Evolutionary conservation across 2,888 invertebrate species (phyloP), one percentile per base, ranked within the genome.

Genomic region (Auanema sp.): DNA sequence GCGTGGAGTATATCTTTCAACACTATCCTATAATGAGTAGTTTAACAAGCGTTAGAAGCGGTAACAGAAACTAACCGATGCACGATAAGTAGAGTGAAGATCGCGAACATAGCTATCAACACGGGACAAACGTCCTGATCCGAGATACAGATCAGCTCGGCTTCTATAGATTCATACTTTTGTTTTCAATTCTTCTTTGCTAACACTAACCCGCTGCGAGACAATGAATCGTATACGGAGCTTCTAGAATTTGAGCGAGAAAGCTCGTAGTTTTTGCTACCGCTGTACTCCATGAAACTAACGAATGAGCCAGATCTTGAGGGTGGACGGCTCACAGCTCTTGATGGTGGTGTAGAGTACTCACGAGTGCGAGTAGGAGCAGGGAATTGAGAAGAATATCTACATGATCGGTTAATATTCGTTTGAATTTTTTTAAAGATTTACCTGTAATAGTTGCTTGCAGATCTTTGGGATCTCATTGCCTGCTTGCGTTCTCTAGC

Each of bases 401-500:
- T 74, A n/a, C n/a, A n/a, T n/a, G n/a, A 43, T 43, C 14, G n/a
- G 14, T n/a, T 43, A 43, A 14, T 16, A 51, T 18, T 2, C 12
- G 14, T 51, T n/a, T n/a, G n/a, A n/a, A n/a, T n/a, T n/a, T n/a
- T n/a, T n/a, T n/a, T n/a, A n/a, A n/a, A n/a, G 21, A 61, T 52
- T 24, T 50, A 77, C 72, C 72, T 69, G 66, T 72, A 73, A 70
- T 81, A 83, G 69, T 82, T 79, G 50, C 76, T 75, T 33, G 82
- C 74, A 0, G 79, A 78, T 50, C 82, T 67, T 60, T 78, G 80
- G 8, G 77, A 75, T 54, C 81, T 75, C 73, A 83, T 68, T 21
- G 82, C 82, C 53, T 75, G 75, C 24, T 73, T 72, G 55, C 83
- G 81, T 76, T 83, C 81, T 64, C 83, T 81, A 56, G 83, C 79